A percentile compares a stretch with the other conserved stretches of the same genome.
These are phyloP conservation scores for Limosa lapponica DNA, from an alignment of 2,797 vertebrate genomes.

Conservation along the genomic window DNA sequence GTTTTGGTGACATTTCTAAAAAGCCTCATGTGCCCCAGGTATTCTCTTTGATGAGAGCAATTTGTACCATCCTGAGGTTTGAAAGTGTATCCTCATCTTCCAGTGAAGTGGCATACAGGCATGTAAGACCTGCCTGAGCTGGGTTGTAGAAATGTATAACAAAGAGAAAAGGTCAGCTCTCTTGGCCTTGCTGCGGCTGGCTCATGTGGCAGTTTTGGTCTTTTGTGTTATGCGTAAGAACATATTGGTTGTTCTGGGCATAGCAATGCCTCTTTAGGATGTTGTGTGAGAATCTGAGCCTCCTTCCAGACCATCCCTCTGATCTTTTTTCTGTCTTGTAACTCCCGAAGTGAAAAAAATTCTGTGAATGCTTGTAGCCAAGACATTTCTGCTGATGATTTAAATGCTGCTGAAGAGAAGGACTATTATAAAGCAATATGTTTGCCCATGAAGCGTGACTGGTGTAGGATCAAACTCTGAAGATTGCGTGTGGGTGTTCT, in stretches of 20 bases:
- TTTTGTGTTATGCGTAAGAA: not conserved
- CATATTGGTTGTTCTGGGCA: not conserved
- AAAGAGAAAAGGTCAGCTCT: not conserved
- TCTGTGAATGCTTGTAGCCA: not conserved
- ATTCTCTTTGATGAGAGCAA: not conserved
- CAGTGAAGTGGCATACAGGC: not conserved
- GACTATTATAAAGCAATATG: constrained; percentile 24
- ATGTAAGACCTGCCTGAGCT: not conserved
- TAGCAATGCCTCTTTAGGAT: not conserved
- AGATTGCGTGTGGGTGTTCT: not conserved
- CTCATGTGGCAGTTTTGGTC: not conserved
- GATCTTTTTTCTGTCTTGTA: constrained; percentile 5
- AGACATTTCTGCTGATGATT: constrained; percentile 13
- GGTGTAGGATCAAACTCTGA: constrained; percentile 6
- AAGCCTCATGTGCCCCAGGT: not conserved
- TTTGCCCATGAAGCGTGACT: not conserved
- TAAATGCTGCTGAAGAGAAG: not conserved
- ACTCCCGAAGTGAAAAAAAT: not conserved
- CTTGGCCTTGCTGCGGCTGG: not conserved
- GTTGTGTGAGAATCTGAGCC: not conserved
- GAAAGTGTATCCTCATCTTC: not conserved
- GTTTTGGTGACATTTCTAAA: not conserved
- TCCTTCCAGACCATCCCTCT: not conserved
- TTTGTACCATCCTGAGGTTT: not conserved
- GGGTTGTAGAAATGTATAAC: not conserved